Conservation (phyloP, 2,888 invertebrate species). For the Drosophila algonquin region DNA sequence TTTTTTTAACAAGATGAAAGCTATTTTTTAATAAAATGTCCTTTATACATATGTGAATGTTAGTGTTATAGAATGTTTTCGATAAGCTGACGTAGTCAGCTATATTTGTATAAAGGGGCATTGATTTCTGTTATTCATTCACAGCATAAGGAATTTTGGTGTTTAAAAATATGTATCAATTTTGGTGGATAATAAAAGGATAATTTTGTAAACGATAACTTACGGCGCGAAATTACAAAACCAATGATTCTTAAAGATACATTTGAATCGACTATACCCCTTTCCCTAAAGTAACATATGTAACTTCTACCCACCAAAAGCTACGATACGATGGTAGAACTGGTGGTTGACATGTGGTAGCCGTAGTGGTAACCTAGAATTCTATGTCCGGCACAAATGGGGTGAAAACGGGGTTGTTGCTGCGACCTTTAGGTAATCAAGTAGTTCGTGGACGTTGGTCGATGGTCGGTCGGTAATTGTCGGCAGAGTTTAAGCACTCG, state of each 20-base stretch:
- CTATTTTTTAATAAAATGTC: no score
- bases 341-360: slow-evolving; percentile 21
- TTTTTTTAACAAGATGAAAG: no score
- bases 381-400: not conserved
- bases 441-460: slow-evolving; percentile 42
- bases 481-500: slow-evolving; percentile 14
- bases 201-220: not conserved
- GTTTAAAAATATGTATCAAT: not conserved
- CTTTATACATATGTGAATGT: no score
- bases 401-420: slow-evolving; percentile 48
- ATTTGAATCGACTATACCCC: not conserved
- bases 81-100: no score
- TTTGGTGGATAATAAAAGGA: not conserved
- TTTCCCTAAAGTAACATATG: slow-evolving; percentile 1
- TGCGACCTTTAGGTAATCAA: slow-evolving; percentile 2
- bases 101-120: no score
- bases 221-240: not conserved
- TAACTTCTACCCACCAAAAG: not conserved
- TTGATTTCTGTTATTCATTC: no score
- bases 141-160: not conserved
- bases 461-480: slow-evolving; percentile 41
- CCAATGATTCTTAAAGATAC: not conserved
- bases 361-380: not conserved
- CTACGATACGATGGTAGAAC: not conserved
- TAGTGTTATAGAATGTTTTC: no score